Percentiles rank a stretch among this genome's conserved stretches.
These are phyloP conservation scores for Thalassarche chlororhynchos DNA, from an alignment of 2,113 vertebrate species.

Conservation along the genomic window DNA sequence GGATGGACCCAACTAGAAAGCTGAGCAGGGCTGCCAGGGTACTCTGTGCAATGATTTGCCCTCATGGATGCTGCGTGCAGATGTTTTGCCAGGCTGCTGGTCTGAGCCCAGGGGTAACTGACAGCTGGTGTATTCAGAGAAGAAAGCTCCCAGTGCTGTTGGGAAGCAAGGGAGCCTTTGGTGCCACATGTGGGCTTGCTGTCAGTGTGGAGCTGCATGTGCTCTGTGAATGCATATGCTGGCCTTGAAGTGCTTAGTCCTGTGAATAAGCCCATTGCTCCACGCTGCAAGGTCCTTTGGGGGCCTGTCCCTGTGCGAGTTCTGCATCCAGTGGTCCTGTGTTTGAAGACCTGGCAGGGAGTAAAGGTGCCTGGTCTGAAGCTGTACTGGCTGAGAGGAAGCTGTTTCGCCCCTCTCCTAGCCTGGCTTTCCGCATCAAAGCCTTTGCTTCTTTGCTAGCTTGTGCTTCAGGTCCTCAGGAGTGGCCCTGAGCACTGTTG, in stretches of 20 bases:
- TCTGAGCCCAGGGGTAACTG: background rate
- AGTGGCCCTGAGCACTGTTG: background rate
- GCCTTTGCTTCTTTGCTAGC: background rate
- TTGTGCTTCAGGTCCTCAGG: background rate
- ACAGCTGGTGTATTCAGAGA: background rate
- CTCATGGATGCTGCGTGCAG: background rate
- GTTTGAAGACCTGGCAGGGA: background rate
- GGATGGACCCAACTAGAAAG: background rate
- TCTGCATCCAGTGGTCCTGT: background rate
- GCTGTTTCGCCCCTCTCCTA: background rate
- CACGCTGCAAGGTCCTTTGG: accelerated
- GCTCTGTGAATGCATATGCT: background rate
- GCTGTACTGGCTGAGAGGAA: background rate
- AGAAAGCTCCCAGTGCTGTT: background rate
- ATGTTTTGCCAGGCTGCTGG: background rate
- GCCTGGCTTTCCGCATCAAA: background rate
- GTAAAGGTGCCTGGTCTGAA: background rate
- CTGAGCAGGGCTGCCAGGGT: background rate
- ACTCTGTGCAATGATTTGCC: background rate
- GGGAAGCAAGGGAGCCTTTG: background rate
- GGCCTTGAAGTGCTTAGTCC: background rate
- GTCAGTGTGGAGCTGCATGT: background rate
- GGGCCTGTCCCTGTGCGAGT: background rate
- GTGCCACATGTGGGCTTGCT: background rate
- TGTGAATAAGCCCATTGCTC: background rate